Conservation (phyloP, 2,797 vertebrate genomes). For the Hypotaenidia okinawae region DNA sequence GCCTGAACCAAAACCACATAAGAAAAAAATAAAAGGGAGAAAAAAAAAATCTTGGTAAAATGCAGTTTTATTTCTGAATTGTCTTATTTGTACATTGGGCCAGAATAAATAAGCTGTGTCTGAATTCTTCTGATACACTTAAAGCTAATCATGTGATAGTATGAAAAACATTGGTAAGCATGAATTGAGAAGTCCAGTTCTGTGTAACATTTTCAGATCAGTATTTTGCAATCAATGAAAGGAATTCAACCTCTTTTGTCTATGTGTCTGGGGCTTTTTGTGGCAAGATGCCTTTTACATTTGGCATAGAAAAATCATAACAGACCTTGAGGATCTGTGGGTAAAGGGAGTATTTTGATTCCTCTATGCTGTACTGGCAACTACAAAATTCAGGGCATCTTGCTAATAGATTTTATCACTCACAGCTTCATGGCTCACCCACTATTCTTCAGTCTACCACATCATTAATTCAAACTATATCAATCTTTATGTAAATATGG, state of each 20-base stretch:
- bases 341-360: background rate
- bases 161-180: background rate
- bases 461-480: slow-evolving; percentile 1
- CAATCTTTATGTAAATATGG: background rate
- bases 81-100: background rate
- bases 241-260: background rate
- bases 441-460: background rate
- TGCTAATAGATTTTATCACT: slow-evolving; percentile 32
- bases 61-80: background rate
- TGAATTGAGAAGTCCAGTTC: background rate
- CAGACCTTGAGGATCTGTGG: background rate
- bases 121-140: background rate
- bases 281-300: background rate
- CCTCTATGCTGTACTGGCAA: background rate
- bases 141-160: background rate
- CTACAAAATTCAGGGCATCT: slow-evolving; percentile 1
- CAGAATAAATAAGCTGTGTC: background rate
- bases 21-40: background rate
- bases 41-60: background rate
- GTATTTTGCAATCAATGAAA: background rate
- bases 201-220: background rate
- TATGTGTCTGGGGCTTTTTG: background rate
- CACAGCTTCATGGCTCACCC: background rate
- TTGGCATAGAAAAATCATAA: background rate
- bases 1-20: background rate